Percentiles rank a stretch among this genome's conserved stretches.
Evolutionary conservation across 2,113 vertebrate species (phyloP).

Genomic region (Salvelinus namaycush): DNA sequence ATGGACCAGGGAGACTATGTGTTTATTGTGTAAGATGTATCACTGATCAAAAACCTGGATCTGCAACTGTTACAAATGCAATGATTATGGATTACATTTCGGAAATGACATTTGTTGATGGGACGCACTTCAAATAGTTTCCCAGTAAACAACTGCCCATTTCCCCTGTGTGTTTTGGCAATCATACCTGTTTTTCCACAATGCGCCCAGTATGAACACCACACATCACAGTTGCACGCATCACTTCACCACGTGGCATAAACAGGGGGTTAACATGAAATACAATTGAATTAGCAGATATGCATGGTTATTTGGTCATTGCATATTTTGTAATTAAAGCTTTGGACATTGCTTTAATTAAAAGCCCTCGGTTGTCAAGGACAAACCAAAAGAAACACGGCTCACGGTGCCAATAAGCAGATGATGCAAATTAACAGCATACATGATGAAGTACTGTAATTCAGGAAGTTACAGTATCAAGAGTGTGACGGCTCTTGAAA

Average conservation of each 20-base stretch:
- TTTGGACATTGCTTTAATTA: conserved; percentile 38
- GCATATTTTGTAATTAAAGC: conserved; percentile 34
- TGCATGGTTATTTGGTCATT: background rate
- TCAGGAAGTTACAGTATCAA: conserved; percentile 52
- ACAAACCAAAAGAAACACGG: conserved; percentile 31
- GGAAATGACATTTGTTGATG: background rate
- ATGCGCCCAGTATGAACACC: conserved; percentile 17
- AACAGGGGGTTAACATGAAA: conserved; percentile 32
- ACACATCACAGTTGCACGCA: conserved; percentile 1
- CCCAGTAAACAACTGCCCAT: background rate
- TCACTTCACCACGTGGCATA: conserved; percentile 1
- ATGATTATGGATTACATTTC: background rate
- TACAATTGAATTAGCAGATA: conserved; percentile 3
- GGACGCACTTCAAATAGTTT: background rate
- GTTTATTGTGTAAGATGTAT: background rate
- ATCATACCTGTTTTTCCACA: conserved; percentile 30
- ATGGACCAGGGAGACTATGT: background rate
- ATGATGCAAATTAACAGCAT: background rate
- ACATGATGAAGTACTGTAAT: conserved; percentile 35
- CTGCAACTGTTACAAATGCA: background rate
- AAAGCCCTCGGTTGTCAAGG: conserved; percentile 23
- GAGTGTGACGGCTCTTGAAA: conserved; percentile 48
- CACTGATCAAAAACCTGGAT: background rate
- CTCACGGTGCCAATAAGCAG: conserved; percentile 13
- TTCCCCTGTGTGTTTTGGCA: background rate